Base-by-base conservation (phyloP, 1,140 invertebrate species). In the Limonius californicus region DNA sequence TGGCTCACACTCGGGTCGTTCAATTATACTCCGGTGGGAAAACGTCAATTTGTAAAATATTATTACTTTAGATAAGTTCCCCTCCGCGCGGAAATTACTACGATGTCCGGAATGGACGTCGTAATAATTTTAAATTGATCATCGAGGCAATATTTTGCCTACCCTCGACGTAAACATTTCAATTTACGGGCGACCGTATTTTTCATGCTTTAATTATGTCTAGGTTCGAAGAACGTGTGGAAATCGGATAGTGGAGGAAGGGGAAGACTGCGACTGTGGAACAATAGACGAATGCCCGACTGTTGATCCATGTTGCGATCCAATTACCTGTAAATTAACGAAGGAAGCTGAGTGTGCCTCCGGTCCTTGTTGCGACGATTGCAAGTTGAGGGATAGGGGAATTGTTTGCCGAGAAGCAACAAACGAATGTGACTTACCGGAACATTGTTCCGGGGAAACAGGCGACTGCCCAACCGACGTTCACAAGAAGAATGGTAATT, bases 371-470 rank as follows among this genome's bases (percentile, higher is more conserved):
- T 98, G 96, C 77, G 88, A 89, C 66, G 85, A 92, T 66, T 75
- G 68, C 59, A 64, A 59, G 92, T 79, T 97, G 15, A 83, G 87
- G 56, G 79, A 85, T 1, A 82, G 82, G 21, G 92, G 92, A 19
- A 83, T 87, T 18, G 76, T 91, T 8, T 98, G 96, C 77, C 85
- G 95, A 1, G 85, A 89, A 16, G 83, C 90, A 0, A 84, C 84
- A 47, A 95, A 92, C 74, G 95, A 97, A 74, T 98, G 96, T 78
- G 96, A 98, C 80, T 80, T 98, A 12, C 91, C 94, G 19, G 96
- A 98, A 76, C 85, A 87, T 21, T 98, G 96, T 76, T 86, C 89
- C 50, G 96, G 96, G 0, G 82, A 88, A 9, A 84, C 82, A 42
- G 94, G 94, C 0, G 83, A 92, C 62, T 98, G 95, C 80, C 95